A percentile compares a stretch with the other conserved stretches of the same genome.
Evolutionary conservation across 2,113 vertebrate genomes (phyloP).

Genomic region (Tetrao urogallus): DNA sequence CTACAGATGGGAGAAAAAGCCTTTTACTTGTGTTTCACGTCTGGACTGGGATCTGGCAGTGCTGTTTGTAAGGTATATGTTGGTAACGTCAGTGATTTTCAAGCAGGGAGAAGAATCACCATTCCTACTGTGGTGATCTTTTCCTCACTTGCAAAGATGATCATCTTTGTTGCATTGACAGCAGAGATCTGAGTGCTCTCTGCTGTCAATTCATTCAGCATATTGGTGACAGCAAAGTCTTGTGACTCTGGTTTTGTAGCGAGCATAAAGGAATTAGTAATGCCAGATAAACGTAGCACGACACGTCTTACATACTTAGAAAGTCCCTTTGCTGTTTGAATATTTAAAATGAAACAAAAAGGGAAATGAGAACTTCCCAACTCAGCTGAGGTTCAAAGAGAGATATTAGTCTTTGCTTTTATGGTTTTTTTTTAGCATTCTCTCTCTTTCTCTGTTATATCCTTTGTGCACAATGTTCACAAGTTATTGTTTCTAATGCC

Average conservation of each 20-base stretch:
- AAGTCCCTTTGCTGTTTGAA: not conserved
- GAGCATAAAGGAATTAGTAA: not conserved
- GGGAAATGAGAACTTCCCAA: not conserved
- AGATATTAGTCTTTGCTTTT: not conserved
- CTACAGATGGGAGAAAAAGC: not conserved
- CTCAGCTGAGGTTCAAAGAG: not conserved
- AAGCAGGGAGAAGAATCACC: not conserved
- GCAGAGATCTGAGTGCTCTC: not conserved
- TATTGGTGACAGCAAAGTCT: not conserved
- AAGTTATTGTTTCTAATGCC: not conserved
- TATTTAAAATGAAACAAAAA: not conserved
- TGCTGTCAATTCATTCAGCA: not conserved
- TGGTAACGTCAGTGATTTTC: not conserved
- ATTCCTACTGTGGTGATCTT: not conserved
- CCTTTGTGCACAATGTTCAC: fast-evolving
- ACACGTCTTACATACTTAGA: fast-evolving
- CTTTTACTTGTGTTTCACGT: not conserved
- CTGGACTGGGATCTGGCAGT: not conserved
- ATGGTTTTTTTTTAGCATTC: not conserved
- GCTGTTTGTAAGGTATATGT: not conserved
- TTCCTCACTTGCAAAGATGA: not conserved
- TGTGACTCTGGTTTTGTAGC: not conserved
- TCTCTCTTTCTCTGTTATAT: not conserved
- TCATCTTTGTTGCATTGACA: not conserved
- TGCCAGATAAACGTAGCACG: not conserved